phyloP scores from a whole-genome alignment of 92 coral and sea anemone genomes.

The Palythoa heliodiscus region DNA sequence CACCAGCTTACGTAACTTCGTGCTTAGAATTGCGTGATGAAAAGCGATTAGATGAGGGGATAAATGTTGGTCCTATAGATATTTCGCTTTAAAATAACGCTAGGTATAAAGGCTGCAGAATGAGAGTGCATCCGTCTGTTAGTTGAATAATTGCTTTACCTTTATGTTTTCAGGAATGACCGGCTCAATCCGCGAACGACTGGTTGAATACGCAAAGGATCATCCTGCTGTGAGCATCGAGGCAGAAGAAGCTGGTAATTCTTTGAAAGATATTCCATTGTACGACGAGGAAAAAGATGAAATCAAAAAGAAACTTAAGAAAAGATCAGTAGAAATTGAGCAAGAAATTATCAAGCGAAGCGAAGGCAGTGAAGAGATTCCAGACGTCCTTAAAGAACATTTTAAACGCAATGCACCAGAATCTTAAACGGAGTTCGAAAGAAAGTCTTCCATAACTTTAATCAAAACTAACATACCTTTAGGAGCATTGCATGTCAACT shows the following conservation, averaged over 20 bases:
- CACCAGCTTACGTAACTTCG: no score
- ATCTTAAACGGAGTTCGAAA: neutral
- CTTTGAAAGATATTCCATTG: slow-evolving; percentile 86
- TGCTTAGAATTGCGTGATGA: no score
- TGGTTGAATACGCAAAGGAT: slow-evolving; percentile 76
- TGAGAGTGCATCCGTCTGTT: no score
- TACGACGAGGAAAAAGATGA: slow-evolving; percentile 75
- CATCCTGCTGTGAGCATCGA: slow-evolving; percentile 93
- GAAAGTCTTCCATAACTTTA: neutral
- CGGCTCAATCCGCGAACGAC: slow-evolving; percentile 73
- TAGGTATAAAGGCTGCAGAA: no score
- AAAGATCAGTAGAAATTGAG: slow-evolving; percentile 80
- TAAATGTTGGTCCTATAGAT: neutral
- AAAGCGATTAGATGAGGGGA: no score
- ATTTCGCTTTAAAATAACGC: neutral
- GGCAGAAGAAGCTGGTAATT: slow-evolving; percentile 90
- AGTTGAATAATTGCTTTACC: neutral
- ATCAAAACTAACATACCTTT: neutral
- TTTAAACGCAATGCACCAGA: slow-evolving; percentile 85
- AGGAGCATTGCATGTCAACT: neutral
- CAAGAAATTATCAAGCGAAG: slow-evolving; percentile 75
- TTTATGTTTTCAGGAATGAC: slow-evolving; percentile 61
- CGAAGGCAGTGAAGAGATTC: slow-evolving; percentile 74
- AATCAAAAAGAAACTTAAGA: slow-evolving; percentile 75
- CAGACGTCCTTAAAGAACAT: slow-evolving; percentile 90